Evolutionary conservation across 2,888 invertebrate genomes (phyloP), one percentile per base, ranked within the genome.

Genomic region (Icerya purchasi): DNA sequence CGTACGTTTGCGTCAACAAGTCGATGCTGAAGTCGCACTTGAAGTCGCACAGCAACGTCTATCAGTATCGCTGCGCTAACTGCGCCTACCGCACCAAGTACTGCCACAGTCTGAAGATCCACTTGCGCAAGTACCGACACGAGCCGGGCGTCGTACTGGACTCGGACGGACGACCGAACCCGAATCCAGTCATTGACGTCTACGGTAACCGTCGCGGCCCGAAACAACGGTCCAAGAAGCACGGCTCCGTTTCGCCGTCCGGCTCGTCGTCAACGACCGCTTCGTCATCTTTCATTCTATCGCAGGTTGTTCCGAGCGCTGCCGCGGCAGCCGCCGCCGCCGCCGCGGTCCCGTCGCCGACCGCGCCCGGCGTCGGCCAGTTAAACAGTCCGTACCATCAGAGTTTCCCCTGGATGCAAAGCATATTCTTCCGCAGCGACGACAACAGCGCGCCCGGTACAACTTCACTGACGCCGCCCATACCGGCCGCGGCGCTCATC

Each of bases 21-120:
- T 96, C 96, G 0, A 99, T 99, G 98, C 76, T 99, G 59, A 97
- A 93, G 73, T 94, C 93, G 0, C 98, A 98, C 70, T 79, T 93
- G 69, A 98, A 98, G 70, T 92, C 91, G 0, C 98, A 98, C 72
- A 87, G 87, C 0, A 85, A 83, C 65, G 77, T 93, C 1, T 93
- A 93, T 69, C 92, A 91, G 69, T 96, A 91, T 71, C 79, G 89
- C 50, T 98, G 98, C 70, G 76, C 83, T 0, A 86, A 93, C 69
- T 98, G 98, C 71, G 83, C 83, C 60, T 98, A 97, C 70, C 92
- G 89, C 5, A 94, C 96, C 22, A 99, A 99, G 70, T 98, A 98
- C 70, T 93, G 92, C 68, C 97, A 99, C 73, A 92, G 93, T 20
- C 75, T 99, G 56, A 98, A 98, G 73, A 76, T 93, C 22, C 98